Evolutionary conservation across 2,888 invertebrate species (phyloP), one percentile per base, ranked within the genome.

Genomic region (Blomia tropicalis): DNA sequence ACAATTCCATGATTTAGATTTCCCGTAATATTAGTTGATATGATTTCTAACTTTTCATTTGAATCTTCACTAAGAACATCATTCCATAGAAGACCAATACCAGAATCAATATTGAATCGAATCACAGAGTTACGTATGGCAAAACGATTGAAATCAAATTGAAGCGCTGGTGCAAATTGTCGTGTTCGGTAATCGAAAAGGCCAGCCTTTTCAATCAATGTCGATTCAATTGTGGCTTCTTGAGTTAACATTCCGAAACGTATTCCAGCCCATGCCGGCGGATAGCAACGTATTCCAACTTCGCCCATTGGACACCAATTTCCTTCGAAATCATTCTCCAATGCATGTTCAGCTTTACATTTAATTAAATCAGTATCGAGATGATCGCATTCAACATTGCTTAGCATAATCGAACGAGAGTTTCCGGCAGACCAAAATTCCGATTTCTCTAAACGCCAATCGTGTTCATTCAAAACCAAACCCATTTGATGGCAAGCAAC

Each of bases 401-500:
- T 85, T 59, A 89, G 73, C 56, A 89, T 74, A 4, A 89, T 59
- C n/a, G 64, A 58, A 43, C 63, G 82, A 66, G 83, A 81, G 73
- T 86, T 85, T 0, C 82, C 79, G 3, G 81, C 82, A 0, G 85
- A 87, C 0, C 89, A 88, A 68, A 90, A 83, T 74, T 90, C 84
- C 31, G 80, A 84, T 25, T 83, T 79, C 71, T 87, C 85, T 68
- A 91, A 76, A 66, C 81, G 81, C 89, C 93, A 92, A 74, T 91
- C 87, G 67, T 85, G 82, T 0, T 92, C 91, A 74, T 96, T 92
- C 19, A 93, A 79, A 0, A 87, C 87, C 65, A 89, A 79, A 0
- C 96, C 96, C 66, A 98, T 76, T 74, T 96, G 95, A 74, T 93
- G 87, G 71, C 98, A 98, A 1, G 88, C 91, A 56, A 96, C 75